Conservation (phyloP, 2,888 invertebrate genomes). For the Erebia ligea region DNA sequence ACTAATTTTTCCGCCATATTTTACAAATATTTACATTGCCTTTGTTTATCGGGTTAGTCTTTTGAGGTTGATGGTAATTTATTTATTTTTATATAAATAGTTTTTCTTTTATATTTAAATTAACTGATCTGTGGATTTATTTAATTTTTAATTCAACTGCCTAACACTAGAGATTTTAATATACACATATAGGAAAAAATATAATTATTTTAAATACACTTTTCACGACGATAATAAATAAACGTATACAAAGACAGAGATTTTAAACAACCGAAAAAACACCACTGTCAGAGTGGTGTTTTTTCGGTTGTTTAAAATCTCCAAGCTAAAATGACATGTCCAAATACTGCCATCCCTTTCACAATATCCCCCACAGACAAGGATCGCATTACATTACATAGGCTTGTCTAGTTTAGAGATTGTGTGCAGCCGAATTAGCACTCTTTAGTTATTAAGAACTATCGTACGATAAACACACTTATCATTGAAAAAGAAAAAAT, state of each 20-base stretch:
- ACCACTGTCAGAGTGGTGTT: background rate
- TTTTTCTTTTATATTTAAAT: constrained; percentile 14
- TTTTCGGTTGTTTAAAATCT: background rate
- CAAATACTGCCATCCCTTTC: too few species aligned
- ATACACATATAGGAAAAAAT: background rate
- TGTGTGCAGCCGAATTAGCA: too few species aligned
- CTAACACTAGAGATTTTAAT: background rate
- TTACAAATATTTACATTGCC: constrained; percentile 33
- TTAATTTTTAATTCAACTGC: background rate
- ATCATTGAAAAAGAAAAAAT: background rate
- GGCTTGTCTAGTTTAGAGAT: too few species aligned
- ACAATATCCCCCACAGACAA: too few species aligned
- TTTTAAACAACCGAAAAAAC: too few species aligned
- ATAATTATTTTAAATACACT: too few species aligned
- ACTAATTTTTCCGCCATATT: constrained; percentile 21
- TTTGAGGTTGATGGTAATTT: constrained; percentile 30
- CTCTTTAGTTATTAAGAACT: too few species aligned
- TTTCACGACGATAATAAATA: background rate
- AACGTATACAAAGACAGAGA: background rate
- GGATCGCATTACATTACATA: too few species aligned
- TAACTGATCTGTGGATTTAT: background rate
- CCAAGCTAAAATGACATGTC: too few species aligned
- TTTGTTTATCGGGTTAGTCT: constrained; percentile 16
- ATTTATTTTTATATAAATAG: constrained; percentile 8
- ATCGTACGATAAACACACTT: background rate